These are phyloP conservation scores for Lycia hirtaria DNA, from an alignment of 2,888 invertebrate species.

Conservation along the genomic window DNA sequence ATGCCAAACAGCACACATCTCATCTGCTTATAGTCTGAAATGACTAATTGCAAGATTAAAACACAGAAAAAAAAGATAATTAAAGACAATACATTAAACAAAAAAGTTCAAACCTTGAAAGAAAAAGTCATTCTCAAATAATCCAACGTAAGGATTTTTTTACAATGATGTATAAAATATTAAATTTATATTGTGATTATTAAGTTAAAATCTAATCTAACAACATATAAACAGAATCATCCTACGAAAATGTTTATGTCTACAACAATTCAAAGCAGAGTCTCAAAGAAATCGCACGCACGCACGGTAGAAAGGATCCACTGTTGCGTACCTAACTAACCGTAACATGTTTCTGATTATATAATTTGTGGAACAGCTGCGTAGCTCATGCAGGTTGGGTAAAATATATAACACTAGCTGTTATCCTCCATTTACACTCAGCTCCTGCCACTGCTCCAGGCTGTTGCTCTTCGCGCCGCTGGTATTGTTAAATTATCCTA, in stretches of 20 bases:
- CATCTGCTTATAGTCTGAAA: too few relatives aligned
- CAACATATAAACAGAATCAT: not conserved
- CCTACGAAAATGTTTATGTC: constrained; percentile 9
- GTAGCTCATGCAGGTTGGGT: not conserved
- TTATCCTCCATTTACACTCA: too few relatives aligned
- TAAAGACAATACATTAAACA: too few relatives aligned
- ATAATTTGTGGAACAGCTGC: not conserved
- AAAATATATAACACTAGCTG: not conserved
- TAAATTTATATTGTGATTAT: not conserved
- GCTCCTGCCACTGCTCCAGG: too few relatives aligned
- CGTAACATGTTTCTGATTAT: not conserved
- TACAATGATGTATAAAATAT: not conserved
- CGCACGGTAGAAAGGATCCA: constrained; percentile 16
- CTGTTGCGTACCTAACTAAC: constrained; percentile 30
- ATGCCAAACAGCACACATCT: too few relatives aligned
- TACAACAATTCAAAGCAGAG: constrained; percentile 9
- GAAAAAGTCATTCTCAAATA: not conserved
- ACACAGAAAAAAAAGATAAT: too few relatives aligned
- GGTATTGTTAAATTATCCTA: too few relatives aligned
- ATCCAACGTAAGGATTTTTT: too few relatives aligned
- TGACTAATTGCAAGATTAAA: too few relatives aligned
- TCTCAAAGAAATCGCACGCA: constrained; percentile 23
- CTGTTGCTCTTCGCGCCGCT: too few relatives aligned
- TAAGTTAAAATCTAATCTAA: not conserved
- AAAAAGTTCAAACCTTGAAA: too few relatives aligned